Evolutionary conservation across 2,888 invertebrate genomes (phyloP), one percentile per base, ranked within the genome.

Genomic region (Parochlus steinenii): DNA sequence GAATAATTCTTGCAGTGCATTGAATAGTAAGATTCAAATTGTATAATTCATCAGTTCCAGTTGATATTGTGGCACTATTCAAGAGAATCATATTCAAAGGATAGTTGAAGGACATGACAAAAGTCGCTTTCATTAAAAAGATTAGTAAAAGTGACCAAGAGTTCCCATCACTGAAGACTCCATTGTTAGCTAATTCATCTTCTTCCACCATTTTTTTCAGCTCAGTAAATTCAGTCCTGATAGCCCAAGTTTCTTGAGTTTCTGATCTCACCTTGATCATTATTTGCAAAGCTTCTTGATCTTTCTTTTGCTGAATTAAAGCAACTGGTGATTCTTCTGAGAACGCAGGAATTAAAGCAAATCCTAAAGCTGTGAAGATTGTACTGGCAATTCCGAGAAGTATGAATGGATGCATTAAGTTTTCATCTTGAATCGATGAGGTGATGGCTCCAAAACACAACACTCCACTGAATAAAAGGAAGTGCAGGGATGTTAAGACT

Each of bases 281-380:
- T 4, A 19, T 32, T 10, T 11, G 15, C 18, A 41, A 22, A 6
- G 41, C 39, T n/a, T 41, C 39, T 17, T 39, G n/a, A 17, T 37
- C 28, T 15, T 23, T 16, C 5, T 29, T 17, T 12, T 31, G 23
- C 15, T 20, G 11, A 14, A 36, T 32, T n/a, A 37, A 33, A 31
- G 20, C 39, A 2, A 39, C 23, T 6, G 40, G 39, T 6, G 40
- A 40, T 36, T 42, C 42, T 12, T 20, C 32, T 18, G 24, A 17
- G 12, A 38, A 33, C 8, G 37, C 10, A 2, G 33, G n/a, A 6
- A 37, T 20, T 8, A 22, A 37, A 11, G 36, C 27, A 23, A 39
- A 5, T 11, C 29, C 25, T 20, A 32, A 25, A 1, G 16, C 10
- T 19, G 20, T 15, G 18, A 25, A 25, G 17, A 33, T 33, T 26